Base-by-base conservation (phyloP, 2,888 invertebrate species). In the Sinhomidia bicolor region DNA sequence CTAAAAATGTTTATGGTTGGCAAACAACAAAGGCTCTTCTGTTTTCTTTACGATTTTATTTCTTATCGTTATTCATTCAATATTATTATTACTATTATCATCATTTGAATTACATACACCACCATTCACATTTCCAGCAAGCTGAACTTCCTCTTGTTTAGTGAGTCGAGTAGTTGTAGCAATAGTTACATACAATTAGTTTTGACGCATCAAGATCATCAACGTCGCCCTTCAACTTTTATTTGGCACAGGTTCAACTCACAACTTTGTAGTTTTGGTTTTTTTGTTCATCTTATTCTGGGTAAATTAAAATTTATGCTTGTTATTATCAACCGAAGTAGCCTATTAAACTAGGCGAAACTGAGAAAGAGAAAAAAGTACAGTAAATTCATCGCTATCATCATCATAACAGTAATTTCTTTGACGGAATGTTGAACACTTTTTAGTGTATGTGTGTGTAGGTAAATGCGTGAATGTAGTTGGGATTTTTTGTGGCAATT, bases 211-310 rank as follows among this genome's bases (percentile, higher is more conserved):
- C 71, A 71, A 23, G 41, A 71, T 44, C 71, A 71, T 71, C 71
- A 71, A 44, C 71, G 23, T 20, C 71, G 44, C 71, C 41, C 71
- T 68, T 68, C 41, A 68, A 26, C 68, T 9, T 41, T 44, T 44
- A 44, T 65, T 71, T 71, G 71, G 71, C 71, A 71, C 71, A 20
- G 12, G 71, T 71, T 71, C 71, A 71, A 71, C 62, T 65, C 62
- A 65, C 62, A 65, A 65, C 71, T 44, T 65, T 71, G n/a, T 71
- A 44, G 12, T 5, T 20, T 44, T 71, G 20, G 10, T 9, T 12
- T 1, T 32, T 26, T 71, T 71, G n/a, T n/a, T n/a, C n/a, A n/a
- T 44, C n/a, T 41, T 44, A 71, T 71, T n/a, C n/a, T n/a, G n/a
- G n/a, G n/a, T n/a, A 71, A 71, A 71, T 44, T 23, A 10, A 10